Percentiles rank a stretch among this genome's conserved stretches.
phyloP scores from a whole-genome alignment of 2,888 invertebrate genomes.

The Ichneumoninae sp. region DNA sequence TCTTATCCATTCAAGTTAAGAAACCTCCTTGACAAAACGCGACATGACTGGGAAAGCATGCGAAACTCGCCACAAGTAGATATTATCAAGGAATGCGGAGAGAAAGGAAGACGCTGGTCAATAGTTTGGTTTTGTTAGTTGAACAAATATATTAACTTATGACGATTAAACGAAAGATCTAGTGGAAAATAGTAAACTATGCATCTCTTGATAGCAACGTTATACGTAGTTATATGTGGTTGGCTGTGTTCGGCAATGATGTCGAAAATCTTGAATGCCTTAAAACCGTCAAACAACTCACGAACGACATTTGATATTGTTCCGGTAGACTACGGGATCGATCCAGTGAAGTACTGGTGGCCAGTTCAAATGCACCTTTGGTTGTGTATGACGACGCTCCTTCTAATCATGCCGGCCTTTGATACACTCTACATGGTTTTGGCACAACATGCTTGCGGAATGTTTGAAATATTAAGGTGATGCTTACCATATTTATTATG shows the following conservation, averaged over 20 bases:
- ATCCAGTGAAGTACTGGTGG: constrained; percentile 17
- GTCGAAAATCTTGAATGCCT: not conserved
- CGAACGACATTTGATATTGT: not conserved
- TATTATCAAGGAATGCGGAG: not conserved
- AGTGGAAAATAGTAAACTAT: not conserved
- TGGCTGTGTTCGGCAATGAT: not conserved
- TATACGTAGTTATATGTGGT: not conserved
- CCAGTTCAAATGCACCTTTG: not conserved
- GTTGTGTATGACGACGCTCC: too few relatives aligned
- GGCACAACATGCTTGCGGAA: constrained; percentile 13
- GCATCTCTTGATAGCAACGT: not conserved
- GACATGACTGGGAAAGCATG: not conserved
- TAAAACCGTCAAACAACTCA: constrained; percentile 8
- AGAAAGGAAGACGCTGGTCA: constrained; percentile 7
- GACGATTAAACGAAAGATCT: too few relatives aligned
- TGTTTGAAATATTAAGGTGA: constrained; percentile 36
- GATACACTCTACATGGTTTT: constrained; percentile 13
- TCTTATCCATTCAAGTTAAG: not conserved
- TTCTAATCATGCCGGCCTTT: not conserved
- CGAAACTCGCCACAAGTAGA: not conserved
- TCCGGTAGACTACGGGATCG: constrained; percentile 26
- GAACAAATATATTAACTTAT: not conserved
- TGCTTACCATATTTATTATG: not conserved
- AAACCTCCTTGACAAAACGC: not conserved
- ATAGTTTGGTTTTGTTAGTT: constrained; percentile 5